Evolutionary conservation across 2,797 vertebrate species (phyloP).

Genomic region (Cebuella pygmaea): DNA sequence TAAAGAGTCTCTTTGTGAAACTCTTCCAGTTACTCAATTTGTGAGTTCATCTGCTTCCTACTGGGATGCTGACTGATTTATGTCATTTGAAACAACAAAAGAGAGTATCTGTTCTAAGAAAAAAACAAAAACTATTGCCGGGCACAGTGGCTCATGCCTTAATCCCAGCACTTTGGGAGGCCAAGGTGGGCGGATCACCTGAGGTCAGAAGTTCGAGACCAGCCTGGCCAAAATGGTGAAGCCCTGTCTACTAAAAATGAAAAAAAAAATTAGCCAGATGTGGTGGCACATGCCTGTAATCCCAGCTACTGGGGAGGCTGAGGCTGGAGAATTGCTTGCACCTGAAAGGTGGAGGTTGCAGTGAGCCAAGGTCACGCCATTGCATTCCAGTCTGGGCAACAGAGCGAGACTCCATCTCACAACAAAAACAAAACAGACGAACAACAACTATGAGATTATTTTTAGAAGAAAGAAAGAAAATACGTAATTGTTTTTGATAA

Average conservation of each 20-base stretch:
- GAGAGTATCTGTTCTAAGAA: neutral
- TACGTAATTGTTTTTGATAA: neutral
- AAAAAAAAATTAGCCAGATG: neutral
- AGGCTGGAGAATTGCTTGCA: neutral
- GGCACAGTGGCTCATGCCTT: neutral
- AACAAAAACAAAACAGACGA: too few species aligned
- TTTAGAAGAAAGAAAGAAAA: neutral
- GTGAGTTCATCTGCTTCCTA: neutral
- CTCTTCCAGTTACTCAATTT: neutral
- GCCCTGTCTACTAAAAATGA: neutral
- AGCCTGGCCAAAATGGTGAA: neutral
- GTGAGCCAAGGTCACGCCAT: neutral
- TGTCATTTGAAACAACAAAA: neutral
- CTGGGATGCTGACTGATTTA: neutral
- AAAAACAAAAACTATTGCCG: neutral
- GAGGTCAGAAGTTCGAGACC: neutral
- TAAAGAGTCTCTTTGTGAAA: neutral
- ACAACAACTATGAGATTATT: neutral
- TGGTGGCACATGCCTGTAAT: neutral
- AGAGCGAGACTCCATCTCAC: neutral
- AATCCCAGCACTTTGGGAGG: neutral
- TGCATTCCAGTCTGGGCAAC: neutral
- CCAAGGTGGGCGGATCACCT: neutral
- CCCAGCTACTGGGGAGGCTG: neutral
- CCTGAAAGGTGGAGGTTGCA: neutral